Percentiles rank a stretch among this genome's conserved stretches.
Evolutionary conservation across 2,113 vertebrate species (phyloP).

Genomic region (Camarhynchus parvulus): DNA sequence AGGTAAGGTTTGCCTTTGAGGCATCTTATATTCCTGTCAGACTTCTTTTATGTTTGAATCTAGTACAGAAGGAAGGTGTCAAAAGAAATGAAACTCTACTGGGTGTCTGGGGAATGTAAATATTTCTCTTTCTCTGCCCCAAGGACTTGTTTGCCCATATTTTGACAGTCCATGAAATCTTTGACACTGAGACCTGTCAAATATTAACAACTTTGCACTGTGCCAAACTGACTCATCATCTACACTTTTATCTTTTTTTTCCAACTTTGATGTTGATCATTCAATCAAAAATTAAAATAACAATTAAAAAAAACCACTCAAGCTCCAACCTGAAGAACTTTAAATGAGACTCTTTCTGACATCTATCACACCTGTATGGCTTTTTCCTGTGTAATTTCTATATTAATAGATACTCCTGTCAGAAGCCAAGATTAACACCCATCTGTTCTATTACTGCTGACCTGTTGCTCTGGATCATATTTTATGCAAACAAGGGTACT

Average conservation of each 20-base stretch:
- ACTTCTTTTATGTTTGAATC: constrained; percentile 80
- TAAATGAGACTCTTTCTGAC: constrained; percentile 11
- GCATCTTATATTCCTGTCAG: constrained; percentile 86
- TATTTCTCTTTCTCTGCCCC: constrained; percentile 82
- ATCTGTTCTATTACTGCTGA: constrained; percentile 31
- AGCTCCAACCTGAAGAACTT: not conserved
- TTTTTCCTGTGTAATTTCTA: not conserved
- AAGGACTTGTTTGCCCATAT: constrained; percentile 85
- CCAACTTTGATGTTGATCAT: constrained; percentile 71
- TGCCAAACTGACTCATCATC: constrained; percentile 73
- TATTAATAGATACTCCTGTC: not conserved
- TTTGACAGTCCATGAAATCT: constrained; percentile 88
- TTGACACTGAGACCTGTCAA: constrained; percentile 92
- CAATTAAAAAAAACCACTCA: not conserved
- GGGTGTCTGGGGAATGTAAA: constrained; percentile 87
- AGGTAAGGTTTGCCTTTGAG: constrained; percentile 80
- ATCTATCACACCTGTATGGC: not conserved
- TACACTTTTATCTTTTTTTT: constrained; percentile 70
- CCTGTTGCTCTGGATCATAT: constrained; percentile 42
- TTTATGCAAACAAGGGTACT: constrained; percentile 52
- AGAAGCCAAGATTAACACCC: constrained; percentile 45
- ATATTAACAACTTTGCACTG: constrained; percentile 78
- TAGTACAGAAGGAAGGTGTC: constrained; percentile 87
- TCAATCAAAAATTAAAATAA: constrained; percentile 69
- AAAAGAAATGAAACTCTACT: constrained; percentile 85